Conservation (phyloP, 1,140 invertebrate species). For the Streblospio benedicti region DNA sequence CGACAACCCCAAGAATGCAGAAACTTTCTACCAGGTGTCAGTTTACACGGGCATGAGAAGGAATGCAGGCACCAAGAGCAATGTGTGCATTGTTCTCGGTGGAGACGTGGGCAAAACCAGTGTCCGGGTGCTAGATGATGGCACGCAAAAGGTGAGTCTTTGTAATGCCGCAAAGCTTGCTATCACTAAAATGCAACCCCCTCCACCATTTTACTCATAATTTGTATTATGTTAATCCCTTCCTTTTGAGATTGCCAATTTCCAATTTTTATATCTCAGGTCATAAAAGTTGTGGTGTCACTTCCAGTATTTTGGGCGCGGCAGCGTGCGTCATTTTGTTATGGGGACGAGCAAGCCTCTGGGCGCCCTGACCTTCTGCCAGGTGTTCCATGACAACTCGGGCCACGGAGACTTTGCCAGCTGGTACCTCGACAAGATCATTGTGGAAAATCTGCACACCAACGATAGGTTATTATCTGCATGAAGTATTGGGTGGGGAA, state of each 20-base stretch:
- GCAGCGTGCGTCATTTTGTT: constrained; percentile 11
- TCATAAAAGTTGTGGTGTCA: no score
- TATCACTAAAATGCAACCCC: no score
- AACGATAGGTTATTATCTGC: not conserved
- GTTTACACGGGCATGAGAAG: constrained; percentile 41
- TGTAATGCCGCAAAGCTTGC: no score
- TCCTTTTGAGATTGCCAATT: no score
- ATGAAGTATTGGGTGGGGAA: no score
- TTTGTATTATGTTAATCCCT: no score
- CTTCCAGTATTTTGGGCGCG: constrained; percentile 2
- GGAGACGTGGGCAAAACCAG: constrained; percentile 41
- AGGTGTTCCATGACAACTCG: constrained; percentile 14
- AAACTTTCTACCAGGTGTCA: constrained; percentile 41
- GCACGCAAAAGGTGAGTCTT: constrained; percentile 36
- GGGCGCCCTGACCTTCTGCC: constrained; percentile 5
- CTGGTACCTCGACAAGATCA: constrained; percentile 17
- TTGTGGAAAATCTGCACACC: constrained; percentile 15
- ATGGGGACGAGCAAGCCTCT: constrained; percentile 9
- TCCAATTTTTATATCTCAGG: no score
- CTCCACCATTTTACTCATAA: no score
- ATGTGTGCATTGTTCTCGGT: constrained; percentile 40
- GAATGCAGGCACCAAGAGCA: constrained; percentile 38
- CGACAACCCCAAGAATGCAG: constrained; percentile 43
- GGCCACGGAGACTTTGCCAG: not conserved
- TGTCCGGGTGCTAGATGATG: constrained; percentile 36